phyloP scores from a whole-genome alignment of 2,797 vertebrate genomes.

The Fringilla coelebs region DNA sequence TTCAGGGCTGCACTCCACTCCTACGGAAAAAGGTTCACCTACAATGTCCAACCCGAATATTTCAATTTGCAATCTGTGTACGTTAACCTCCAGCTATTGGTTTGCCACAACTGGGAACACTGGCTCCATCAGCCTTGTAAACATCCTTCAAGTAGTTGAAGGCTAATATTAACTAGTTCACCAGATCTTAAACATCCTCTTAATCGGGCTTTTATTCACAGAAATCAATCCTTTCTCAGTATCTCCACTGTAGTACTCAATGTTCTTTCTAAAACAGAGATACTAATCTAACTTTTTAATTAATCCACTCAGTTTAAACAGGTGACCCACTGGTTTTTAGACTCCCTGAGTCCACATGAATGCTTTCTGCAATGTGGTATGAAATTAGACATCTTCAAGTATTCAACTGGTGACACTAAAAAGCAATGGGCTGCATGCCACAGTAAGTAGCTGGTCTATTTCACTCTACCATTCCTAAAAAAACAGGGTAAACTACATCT shows the following conservation, averaged over 20 bases:
- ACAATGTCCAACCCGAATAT: neutral
- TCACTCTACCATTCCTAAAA: neutral
- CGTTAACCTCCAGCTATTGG: neutral
- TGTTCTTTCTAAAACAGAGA: neutral
- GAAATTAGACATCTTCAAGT: neutral
- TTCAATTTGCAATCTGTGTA: neutral
- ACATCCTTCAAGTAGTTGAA: neutral
- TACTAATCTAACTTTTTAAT: neutral
- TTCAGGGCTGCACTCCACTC: neutral
- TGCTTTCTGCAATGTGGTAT: neutral
- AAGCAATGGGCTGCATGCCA: neutral
- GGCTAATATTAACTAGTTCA: neutral
- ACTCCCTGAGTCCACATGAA: neutral
- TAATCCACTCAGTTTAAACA: neutral
- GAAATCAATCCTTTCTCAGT: neutral
- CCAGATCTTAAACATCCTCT: neutral
- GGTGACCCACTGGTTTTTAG: neutral
- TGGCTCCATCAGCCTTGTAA: neutral
- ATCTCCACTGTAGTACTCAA: neutral
- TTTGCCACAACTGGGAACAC: neutral
- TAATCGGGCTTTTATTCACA: neutral
- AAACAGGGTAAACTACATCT: neutral
- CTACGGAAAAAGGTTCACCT: neutral
- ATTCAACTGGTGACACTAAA: neutral
- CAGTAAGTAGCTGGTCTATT: neutral